Evolutionary conservation across 2,888 invertebrate genomes (phyloP).

Genomic region (Biston stratarius): DNA sequence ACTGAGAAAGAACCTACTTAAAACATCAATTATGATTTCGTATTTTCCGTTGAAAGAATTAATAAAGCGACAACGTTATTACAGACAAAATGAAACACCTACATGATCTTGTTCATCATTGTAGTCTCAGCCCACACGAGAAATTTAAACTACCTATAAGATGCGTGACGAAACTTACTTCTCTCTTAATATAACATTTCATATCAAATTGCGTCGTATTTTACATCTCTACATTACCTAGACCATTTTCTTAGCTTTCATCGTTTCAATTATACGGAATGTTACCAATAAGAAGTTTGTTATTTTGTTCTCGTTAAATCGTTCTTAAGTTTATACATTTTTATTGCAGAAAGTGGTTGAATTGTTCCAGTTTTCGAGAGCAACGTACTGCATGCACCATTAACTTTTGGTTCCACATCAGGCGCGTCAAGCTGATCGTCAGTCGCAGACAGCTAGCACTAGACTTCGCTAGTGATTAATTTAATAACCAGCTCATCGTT

Average conservation of each 20-base stretch:
- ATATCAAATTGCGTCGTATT: slow-evolving; percentile 14
- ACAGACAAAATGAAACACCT: slow-evolving; percentile 15
- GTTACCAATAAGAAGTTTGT: slow-evolving; percentile 2
- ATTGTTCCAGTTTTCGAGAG: slow-evolving; percentile 63
- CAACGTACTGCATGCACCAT: slow-evolving; percentile 79
- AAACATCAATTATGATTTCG: neutral
- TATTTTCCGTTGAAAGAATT: neutral
- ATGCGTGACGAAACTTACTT: slow-evolving; percentile 24
- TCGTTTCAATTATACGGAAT: slow-evolving; percentile 13
- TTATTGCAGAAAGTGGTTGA: slow-evolving; percentile 41
- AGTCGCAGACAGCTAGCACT: slow-evolving; percentile 44
- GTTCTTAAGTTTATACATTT: slow-evolving; percentile 27
- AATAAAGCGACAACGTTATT: neutral
- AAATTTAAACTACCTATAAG: slow-evolving; percentile 14
- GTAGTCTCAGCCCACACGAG: slow-evolving; percentile 19
- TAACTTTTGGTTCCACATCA: slow-evolving; percentile 72
- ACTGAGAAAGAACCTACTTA: neutral
- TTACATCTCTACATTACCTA: slow-evolving; percentile 9
- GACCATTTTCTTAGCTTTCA: slow-evolving; percentile 13
- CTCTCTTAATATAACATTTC: slow-evolving; percentile 9
- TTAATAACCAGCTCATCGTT: slow-evolving; percentile 38
- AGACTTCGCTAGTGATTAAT: slow-evolving; percentile 43
- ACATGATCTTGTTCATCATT: slow-evolving; percentile 6
- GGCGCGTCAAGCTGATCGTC: slow-evolving; percentile 51
- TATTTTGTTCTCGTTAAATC: slow-evolving; percentile 14